Evolutionary conservation across 2,888 invertebrate genomes (phyloP).

Genomic region (Amphipyra tragopoginis): DNA sequence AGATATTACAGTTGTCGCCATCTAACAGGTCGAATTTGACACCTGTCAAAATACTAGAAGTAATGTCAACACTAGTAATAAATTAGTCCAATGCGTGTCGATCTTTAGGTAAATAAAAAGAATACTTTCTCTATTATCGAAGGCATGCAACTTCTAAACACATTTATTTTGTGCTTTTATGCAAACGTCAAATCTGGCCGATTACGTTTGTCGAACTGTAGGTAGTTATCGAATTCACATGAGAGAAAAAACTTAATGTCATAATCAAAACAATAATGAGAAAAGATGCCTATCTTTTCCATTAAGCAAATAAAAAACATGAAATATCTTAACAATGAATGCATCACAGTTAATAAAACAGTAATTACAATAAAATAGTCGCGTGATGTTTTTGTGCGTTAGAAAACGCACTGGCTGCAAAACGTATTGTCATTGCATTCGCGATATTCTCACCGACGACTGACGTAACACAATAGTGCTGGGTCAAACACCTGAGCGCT

Average conservation of each 20-base stretch:
- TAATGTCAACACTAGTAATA: no score
- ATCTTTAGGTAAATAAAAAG: no score
- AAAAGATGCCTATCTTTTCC: slow-evolving; percentile 26
- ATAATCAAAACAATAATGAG: slow-evolving; percentile 43
- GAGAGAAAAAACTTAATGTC: neutral
- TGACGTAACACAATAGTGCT: slow-evolving; percentile 45
- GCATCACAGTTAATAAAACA: slow-evolving; percentile 36
- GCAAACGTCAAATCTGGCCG: no score
- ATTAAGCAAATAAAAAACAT: slow-evolving; percentile 17
- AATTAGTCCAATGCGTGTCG: no score
- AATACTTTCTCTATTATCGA: no score
- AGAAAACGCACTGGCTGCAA: slow-evolving; percentile 45
- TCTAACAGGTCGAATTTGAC: no score
- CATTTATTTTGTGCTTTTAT: no score
- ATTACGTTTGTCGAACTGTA: no score
- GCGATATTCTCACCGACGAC: slow-evolving; percentile 38
- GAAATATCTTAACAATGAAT: slow-evolving; percentile 13
- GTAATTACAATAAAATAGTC: slow-evolving; percentile 38
- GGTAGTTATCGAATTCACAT: no score
- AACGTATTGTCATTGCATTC: slow-evolving; percentile 33
- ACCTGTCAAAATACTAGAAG: no score
- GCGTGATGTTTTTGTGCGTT: slow-evolving; percentile 44
- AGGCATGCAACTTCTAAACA: no score
- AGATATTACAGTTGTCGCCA: no score
- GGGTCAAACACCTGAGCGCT: slow-evolving; percentile 83